Evolutionary conservation across 2,113 vertebrate species (phyloP), one percentile per base, ranked within the genome.

Genomic region (Hystrix brachyura): DNA sequence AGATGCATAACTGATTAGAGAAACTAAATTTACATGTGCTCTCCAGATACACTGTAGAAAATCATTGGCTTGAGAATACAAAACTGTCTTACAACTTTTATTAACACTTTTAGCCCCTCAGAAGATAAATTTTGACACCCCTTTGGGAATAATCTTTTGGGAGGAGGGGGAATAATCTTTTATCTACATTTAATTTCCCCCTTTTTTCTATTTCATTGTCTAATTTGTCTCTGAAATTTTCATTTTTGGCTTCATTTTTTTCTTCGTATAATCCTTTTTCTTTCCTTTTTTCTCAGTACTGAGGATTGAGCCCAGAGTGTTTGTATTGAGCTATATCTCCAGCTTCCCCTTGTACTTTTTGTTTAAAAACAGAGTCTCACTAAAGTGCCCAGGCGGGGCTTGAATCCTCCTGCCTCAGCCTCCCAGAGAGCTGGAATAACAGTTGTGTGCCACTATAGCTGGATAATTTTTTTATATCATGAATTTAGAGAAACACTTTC

Each of bases 41-140:
- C 65, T 95, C 98, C 96, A 92, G 71, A 95, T 94, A 71, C 27
- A 38, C 74, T 97, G 19, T 13, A 96, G 84, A 95, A 97, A 92
- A 19, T 95, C 96, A 96, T 92, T 86, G 96, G 83, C 93, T 96
- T 97, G 94, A 96, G 71, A 53, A 94, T 97, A 53, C 71, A 94
- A 81, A 97, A 95, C 74, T 95, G 43, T 93, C 83, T 96, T 93
- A 64, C 46, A 71, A 95, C 38, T 79, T 97, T 34, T 79, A 34
- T 55, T 94, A 96, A 95, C 83, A 82, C 27, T 84, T 89, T 90
- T 91, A 76, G 27, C 21, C 23, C 67, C 86, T 1, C 25, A 78
- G 78, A 90, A 82, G 80, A 87, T 64, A 81, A 57, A 25, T 65
- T 93, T 85, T 78, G 14, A 92, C 2, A 92, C 29, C 5, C 46